Evolutionary conservation across 2,797 vertebrate species (phyloP).

Genomic region (Apodemus agrarius): DNA sequence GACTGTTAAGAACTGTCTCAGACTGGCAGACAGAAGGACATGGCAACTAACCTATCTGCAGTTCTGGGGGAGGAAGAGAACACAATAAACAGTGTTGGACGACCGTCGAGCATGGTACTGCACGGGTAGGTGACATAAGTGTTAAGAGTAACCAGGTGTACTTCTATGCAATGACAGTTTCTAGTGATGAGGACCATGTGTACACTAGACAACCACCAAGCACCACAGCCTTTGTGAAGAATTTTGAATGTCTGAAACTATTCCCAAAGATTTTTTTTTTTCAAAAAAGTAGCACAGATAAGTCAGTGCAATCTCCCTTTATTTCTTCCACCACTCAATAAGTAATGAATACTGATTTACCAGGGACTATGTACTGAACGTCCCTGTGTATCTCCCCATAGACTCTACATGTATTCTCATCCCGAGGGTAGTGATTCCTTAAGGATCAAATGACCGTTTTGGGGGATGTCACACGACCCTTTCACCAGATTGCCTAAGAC

Average conservation of each 20-base stretch:
- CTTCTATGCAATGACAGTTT: neutral
- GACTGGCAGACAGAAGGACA: neutral
- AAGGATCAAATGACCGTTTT: neutral
- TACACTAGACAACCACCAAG: neutral
- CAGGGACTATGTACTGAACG: neutral
- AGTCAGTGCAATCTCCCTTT: neutral
- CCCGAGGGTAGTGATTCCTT: neutral
- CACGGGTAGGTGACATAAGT: no score
- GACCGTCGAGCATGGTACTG: neutral
- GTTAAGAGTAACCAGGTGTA: neutral
- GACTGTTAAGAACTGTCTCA: neutral
- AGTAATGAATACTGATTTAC: neutral
- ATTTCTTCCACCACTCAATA: neutral
- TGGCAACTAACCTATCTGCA: neutral
- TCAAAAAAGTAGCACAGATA: neutral
- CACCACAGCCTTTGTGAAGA: neutral
- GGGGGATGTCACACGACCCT: neutral
- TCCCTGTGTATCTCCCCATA: neutral
- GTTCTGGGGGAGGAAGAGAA: neutral
- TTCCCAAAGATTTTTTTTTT: neutral
- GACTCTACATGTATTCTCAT: neutral
- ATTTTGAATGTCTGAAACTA: conserved; percentile 33
- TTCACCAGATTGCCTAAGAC: neutral
- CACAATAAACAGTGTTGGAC: neutral
- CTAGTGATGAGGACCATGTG: neutral